A percentile compares a stretch with the other conserved stretches of the same genome.
phyloP scores from a whole-genome alignment of 92 coral and sea anemone genomes.

The Nematostella vectensis region DNA sequence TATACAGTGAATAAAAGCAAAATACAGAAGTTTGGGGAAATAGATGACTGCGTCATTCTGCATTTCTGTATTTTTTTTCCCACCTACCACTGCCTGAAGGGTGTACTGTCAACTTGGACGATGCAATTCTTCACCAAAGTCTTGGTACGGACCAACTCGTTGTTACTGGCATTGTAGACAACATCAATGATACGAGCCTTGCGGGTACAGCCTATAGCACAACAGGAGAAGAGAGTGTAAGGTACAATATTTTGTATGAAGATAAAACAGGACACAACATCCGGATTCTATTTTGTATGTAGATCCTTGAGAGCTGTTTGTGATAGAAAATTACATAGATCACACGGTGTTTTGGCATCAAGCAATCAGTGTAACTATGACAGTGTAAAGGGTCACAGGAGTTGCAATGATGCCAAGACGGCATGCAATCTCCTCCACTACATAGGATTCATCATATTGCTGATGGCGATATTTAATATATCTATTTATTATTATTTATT shows the following conservation, averaged over 20 bases:
- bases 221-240: background rate
- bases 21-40: too few species aligned
- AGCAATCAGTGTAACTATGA: slow-evolving; percentile 99
- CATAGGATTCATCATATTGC: slow-evolving; percentile 76
- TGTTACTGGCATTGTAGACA: slow-evolving; percentile 98
- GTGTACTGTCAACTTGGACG: slow-evolving; percentile 91
- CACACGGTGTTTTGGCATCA: too few species aligned
- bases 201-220: slow-evolving; percentile 65
- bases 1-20: too few species aligned
- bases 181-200: slow-evolving; percentile 98
- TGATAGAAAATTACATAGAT: too few species aligned
- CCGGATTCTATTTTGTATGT: too few species aligned
- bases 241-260: background rate
- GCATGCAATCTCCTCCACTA: slow-evolving; percentile 44
- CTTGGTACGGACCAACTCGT: slow-evolving; percentile 94
- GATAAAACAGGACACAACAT: background rate
- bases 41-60: too few species aligned
- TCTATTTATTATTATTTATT: too few species aligned
- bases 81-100: slow-evolving; percentile 91
- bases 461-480: slow-evolving; percentile 1
- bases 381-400: slow-evolving; percentile 57
- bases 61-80: background rate
- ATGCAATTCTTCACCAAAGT: slow-evolving; percentile 97
- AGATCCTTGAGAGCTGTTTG: too few species aligned
- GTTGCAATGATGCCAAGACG: slow-evolving; percentile 49